Base-by-base conservation (phyloP, 2,888 invertebrate species). In the Unio pictorum region DNA sequence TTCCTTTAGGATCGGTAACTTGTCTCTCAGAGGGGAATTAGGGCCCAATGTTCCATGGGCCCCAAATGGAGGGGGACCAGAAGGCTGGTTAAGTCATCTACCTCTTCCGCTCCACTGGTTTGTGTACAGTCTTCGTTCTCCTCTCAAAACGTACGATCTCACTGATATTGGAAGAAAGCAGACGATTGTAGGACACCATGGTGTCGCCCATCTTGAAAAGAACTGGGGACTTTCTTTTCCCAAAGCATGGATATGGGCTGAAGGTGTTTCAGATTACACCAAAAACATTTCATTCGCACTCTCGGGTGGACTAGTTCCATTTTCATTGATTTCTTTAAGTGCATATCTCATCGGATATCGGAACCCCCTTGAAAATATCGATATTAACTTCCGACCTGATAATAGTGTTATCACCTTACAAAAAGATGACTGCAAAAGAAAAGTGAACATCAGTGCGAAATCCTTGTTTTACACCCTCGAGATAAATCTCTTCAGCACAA, bases 191-290 rank as follows among this genome's bases (percentile, higher is more conserved):
- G 78, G 74, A 4, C 61, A 61, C 1, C 67, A 71, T 58, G 83
- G 81, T 15, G 68, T 72, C 11, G 82, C 79, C 8, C 84, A 85
- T 68, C 69, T 84, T 72, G 85, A 85, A 75, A 85, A 84, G 70
- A 85, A 85, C 73, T 86, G 85, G 86, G 85, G 85, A 0, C 66
- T 76, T n/a, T 82, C 85, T 4, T 86, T 85, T 68, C 84, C 84
- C 0, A 64, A 74, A n/a, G 76, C 76, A 8, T 86, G 86, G 86
- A 76, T 85, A 7, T 86, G 84, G 86, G 70, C 81, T 3, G 77
- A 86, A 64, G 86, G 84, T 8, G 67, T 81, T 11, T 69, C 76
- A 3, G 61, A 69, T 3, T 23, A 15, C 7, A 65, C 58, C 23
- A 26, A 63, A 0, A 73, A 79, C 56, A 69, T 80, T 1, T 73